These are phyloP conservation scores for Myxocyprinus asiaticus DNA, from an alignment of 2,113 vertebrate genomes.

Conservation along the genomic window DNA sequence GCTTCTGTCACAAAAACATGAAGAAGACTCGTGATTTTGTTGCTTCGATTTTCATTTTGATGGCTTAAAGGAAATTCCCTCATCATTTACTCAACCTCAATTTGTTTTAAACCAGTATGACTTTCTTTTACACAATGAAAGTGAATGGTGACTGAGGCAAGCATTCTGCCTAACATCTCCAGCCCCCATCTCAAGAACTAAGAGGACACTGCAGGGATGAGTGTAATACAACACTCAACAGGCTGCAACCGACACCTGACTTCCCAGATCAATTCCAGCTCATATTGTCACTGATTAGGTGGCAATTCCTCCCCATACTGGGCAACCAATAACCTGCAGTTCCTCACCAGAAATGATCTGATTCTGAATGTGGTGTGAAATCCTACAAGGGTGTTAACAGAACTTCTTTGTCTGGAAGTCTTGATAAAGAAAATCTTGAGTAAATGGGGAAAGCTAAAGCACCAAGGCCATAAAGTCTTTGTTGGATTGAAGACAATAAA, in stretches of 20 bases:
- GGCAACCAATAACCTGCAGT: conserved; percentile 46
- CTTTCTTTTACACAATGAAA: too few species aligned
- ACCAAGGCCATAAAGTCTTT: conserved; percentile 1
- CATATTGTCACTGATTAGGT: conserved; percentile 24
- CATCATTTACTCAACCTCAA: too few species aligned
- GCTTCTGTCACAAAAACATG: too few species aligned
- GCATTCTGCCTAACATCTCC: too few species aligned
- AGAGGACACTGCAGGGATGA: background rate
- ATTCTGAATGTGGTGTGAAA: too few species aligned
- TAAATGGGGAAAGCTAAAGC: conserved; percentile 24
- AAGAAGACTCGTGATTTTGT: too few species aligned
- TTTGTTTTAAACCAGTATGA: too few species aligned
- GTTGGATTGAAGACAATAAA: background rate
- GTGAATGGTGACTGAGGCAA: too few species aligned
- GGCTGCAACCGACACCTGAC: background rate
- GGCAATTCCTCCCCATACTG: conserved; percentile 21
- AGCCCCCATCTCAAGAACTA: too few species aligned
- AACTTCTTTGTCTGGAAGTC: conserved; percentile 36
- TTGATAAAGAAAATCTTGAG: conserved; percentile 46
- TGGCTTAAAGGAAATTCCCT: too few species aligned
- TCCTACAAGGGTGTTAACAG: conserved; percentile 46
- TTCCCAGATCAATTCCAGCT: too few species aligned
- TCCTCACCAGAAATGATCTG: conserved; percentile 52
- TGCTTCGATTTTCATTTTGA: too few species aligned
- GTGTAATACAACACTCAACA: conserved; percentile 1